phyloP scores from a whole-genome alignment of 2,113 vertebrate genomes.

The Laticauda colubrina region DNA sequence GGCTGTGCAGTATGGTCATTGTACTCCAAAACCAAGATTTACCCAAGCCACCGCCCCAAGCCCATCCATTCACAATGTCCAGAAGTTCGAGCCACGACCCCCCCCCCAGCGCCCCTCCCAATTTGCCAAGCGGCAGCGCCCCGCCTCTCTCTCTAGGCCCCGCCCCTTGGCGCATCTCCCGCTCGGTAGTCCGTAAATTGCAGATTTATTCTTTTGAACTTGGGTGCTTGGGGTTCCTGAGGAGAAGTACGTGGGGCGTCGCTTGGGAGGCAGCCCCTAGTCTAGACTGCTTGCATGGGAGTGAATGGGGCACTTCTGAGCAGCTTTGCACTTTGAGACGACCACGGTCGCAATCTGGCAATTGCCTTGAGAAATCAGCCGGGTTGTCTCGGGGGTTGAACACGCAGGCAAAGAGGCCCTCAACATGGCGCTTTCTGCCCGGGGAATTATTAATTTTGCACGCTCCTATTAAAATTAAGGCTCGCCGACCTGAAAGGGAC shows the following conservation, averaged over 20 bases:
- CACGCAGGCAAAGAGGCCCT: neutral
- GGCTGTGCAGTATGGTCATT: neutral
- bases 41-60: neutral
- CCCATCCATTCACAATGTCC: neutral
- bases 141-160: neutral
- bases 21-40: neutral
- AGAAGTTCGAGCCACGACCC: neutral
- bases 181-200: neutral
- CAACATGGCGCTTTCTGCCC: neutral
- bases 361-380: neutral
- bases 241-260: neutral
- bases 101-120: neutral
- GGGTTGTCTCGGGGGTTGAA: neutral
- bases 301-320: neutral
- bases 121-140: neutral
- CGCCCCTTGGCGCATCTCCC: neutral
- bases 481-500: neutral
- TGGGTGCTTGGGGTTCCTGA: neutral
- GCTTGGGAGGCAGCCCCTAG: neutral
- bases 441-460: neutral
- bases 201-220: neutral
- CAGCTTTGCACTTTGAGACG: neutral
- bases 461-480: neutral
- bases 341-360: neutral
- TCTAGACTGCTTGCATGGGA: neutral